Conservation (phyloP, 2,888 invertebrate species). For the Catocala sponsa region DNA sequence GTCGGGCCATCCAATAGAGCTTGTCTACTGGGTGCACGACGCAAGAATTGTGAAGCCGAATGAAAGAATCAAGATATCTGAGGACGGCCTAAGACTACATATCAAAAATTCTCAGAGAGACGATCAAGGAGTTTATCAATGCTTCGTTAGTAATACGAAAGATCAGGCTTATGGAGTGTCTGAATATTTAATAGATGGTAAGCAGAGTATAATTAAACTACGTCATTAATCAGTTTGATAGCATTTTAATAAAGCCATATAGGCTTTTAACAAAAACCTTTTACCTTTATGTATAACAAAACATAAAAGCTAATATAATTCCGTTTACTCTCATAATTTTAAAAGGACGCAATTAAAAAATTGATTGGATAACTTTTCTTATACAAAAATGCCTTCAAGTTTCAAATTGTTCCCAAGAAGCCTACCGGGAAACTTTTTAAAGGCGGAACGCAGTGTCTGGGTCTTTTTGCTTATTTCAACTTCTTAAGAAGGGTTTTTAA, state of each 20-base stretch:
- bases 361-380: conserved; percentile 61
- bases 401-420: conserved; percentile 45
- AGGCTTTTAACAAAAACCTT: background rate
- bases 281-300: background rate
- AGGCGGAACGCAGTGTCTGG: conserved; percentile 14
- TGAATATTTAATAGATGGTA: conserved; percentile 94
- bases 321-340: conserved; percentile 22
- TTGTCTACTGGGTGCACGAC: conserved; percentile 94
- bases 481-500: conserved; percentile 20
- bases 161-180: conserved; percentile 95
- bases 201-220: conserved; percentile 49
- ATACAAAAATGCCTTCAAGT: conserved; percentile 52
- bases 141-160: conserved; percentile 94
- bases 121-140: conserved; percentile 97
- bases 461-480: conserved; percentile 19
- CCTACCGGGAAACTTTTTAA: conserved; percentile 34
- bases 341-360: conserved; percentile 57
- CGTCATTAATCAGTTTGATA: too few species aligned
- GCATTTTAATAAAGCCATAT: too few species aligned
- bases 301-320: conserved; percentile 9
- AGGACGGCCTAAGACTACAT: conserved; percentile 84
- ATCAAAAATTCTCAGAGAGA: conserved; percentile 92
- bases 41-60: conserved; percentile 89
- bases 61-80: conserved; percentile 87
- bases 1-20: conserved; percentile 94